phyloP scores from a whole-genome alignment of 2,888 invertebrate species.

The Phengaris alcon region DNA sequence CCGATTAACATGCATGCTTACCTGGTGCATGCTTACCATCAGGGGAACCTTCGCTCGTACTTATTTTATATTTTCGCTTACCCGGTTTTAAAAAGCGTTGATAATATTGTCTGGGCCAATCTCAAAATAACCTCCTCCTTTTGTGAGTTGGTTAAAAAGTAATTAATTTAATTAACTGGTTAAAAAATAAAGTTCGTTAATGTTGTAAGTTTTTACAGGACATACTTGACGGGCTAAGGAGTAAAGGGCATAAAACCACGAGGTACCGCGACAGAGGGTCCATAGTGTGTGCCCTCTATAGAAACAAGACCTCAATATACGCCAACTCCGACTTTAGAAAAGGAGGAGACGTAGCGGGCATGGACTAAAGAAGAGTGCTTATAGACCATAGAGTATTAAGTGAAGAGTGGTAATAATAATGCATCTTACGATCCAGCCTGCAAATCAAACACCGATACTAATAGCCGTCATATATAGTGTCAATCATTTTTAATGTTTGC shows the following conservation, averaged over 20 bases:
- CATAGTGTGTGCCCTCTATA: constrained; percentile 84
- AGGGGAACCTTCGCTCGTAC: too few species aligned
- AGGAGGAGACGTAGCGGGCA: constrained; percentile 87
- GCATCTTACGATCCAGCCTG: too few species aligned
- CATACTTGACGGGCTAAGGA: constrained; percentile 80
- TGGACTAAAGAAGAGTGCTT: constrained; percentile 59
- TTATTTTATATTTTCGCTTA: too few species aligned
- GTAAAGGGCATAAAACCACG: constrained; percentile 82
- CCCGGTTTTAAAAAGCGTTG: too few species aligned
- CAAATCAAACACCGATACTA: too few species aligned
- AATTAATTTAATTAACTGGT: too few species aligned
- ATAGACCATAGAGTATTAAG: not conserved
- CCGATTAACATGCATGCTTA: too few species aligned
- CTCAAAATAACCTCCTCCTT: too few species aligned
- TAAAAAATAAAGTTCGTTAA: not conserved
- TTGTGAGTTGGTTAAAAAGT: not conserved
- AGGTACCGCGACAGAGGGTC: constrained; percentile 84
- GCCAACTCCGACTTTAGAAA: constrained; percentile 91
- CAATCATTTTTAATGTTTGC: too few species aligned
- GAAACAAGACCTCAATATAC: constrained; percentile 80
- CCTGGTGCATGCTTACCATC: too few species aligned
- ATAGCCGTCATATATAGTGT: too few species aligned
- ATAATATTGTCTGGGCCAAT: too few species aligned
- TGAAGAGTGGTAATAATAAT: not conserved
- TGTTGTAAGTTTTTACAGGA: constrained; percentile 62